Percentiles rank a stretch among this genome's conserved stretches.
Conservation (phyloP, 2,113 vertebrate species). For the Piaya cayana region DNA sequence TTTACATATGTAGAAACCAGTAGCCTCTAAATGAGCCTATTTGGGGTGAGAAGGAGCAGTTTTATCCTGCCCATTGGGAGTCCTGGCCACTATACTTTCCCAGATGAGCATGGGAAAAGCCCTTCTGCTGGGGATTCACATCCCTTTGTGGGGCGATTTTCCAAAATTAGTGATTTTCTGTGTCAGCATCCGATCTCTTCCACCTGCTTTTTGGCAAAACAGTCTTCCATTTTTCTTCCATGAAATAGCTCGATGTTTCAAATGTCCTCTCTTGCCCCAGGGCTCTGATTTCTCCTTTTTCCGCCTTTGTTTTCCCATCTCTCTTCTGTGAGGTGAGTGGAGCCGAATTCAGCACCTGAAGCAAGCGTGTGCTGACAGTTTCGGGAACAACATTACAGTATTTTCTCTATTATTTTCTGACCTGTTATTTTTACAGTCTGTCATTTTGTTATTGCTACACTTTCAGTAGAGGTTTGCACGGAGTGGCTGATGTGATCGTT, state of each 20-base stretch:
- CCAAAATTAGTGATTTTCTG: neutral
- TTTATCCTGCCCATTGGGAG: accelerated
- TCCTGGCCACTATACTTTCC: accelerated
- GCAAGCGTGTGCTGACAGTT: neutral
- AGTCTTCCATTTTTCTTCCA: neutral
- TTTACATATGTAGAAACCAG: accelerated
- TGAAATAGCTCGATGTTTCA: neutral
- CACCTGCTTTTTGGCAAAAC: neutral
- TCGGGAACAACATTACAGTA: neutral
- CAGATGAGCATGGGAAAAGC: neutral
- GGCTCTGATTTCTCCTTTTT: neutral
- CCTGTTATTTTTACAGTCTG: neutral
- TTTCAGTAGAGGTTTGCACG: neutral
- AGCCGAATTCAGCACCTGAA: neutral
- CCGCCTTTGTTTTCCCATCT: neutral
- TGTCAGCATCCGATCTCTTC: neutral
- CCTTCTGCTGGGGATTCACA: accelerated
- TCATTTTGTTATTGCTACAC: neutral
- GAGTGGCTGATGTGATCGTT: neutral
- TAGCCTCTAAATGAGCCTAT: neutral
- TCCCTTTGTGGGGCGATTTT: accelerated
- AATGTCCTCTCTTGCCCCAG: neutral
- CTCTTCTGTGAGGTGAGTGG: neutral
- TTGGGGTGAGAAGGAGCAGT: neutral
- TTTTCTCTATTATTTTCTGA: constrained; percentile 9